These are phyloP conservation scores for Camelus bactrianus DNA, from an alignment of 2,113 vertebrate genomes.

Conservation along the genomic window DNA sequence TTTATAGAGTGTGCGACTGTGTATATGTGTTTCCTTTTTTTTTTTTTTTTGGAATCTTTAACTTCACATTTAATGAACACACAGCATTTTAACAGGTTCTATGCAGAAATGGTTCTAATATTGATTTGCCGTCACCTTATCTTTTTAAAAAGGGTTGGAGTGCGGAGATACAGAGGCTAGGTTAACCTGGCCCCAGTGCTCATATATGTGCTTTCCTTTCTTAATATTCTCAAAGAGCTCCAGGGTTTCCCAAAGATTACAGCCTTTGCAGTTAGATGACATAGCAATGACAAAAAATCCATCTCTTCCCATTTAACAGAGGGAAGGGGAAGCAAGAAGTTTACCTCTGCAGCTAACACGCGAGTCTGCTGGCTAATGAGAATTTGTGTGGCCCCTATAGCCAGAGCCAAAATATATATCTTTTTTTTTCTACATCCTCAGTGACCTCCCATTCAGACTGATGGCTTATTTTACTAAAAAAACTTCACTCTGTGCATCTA, in stretches of 20 bases:
- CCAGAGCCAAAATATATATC: background rate
- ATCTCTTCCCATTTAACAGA: background rate
- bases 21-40: background rate
- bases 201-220: background rate
- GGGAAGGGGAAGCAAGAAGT: background rate
- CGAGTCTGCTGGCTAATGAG: background rate
- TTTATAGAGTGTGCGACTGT: background rate
- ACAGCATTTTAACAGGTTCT: constrained; percentile 63
- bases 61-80: constrained; percentile 73
- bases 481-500: too few species aligned
- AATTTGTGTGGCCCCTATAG: background rate
- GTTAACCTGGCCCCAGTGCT: background rate
- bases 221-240: background rate
- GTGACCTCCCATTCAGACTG: background rate
- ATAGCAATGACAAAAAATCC: background rate
- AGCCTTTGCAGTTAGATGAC: background rate
- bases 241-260: background rate
- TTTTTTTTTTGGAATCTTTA: constrained; percentile 16
- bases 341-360: background rate
- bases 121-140: constrained; percentile 42
- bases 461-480: background rate
- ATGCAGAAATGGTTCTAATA: constrained; percentile 64
- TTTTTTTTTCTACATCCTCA: background rate
- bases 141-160: background rate
- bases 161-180: constrained; percentile 15